Evolutionary conservation across 30 jellyfish, hydroid and myxozoan genomes (phyloP).

Genomic region (Rhopilema esculentum): DNA sequence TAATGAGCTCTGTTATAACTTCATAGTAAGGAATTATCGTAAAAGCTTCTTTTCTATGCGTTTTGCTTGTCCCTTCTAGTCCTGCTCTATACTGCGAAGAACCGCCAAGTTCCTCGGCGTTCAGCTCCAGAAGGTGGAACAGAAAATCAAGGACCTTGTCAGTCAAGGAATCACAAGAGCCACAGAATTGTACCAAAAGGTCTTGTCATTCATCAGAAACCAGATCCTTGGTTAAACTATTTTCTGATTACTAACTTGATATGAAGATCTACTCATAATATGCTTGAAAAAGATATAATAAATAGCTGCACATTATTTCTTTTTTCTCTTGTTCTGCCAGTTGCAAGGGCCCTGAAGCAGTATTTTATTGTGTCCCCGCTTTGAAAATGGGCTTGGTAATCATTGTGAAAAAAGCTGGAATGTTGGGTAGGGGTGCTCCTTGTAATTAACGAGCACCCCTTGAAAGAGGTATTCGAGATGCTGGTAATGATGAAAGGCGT

Average conservation of each 20-base stretch:
- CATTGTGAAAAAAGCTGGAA: too few relatives aligned
- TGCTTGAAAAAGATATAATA: neutral
- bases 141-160: slow-evolving; percentile 52
- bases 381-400: too few relatives aligned
- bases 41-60: too few relatives aligned
- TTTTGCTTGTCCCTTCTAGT: slow-evolving; percentile 20
- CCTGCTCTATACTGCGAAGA: slow-evolving; percentile 54
- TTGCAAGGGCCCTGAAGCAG: too few relatives aligned
- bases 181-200: slow-evolving; percentile 65
- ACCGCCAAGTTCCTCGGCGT: slow-evolving; percentile 64
- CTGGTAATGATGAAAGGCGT: too few relatives aligned
- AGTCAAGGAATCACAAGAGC: slow-evolving; percentile 59
- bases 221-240: slow-evolving; percentile 37
- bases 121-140: slow-evolving; percentile 60
- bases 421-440: too few relatives aligned
- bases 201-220: slow-evolving; percentile 49
- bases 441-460: too few relatives aligned
- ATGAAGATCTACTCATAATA: neutral
- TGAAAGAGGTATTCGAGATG: too few relatives aligned
- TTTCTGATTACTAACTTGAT: neutral
- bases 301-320: neutral
- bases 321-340: too few relatives aligned
- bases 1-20: too few relatives aligned
- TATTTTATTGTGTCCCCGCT: too few relatives aligned
- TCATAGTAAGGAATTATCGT: too few relatives aligned